phyloP scores from a whole-genome alignment of 2,113 vertebrate genomes.

The Nematolebias whitei region DNA sequence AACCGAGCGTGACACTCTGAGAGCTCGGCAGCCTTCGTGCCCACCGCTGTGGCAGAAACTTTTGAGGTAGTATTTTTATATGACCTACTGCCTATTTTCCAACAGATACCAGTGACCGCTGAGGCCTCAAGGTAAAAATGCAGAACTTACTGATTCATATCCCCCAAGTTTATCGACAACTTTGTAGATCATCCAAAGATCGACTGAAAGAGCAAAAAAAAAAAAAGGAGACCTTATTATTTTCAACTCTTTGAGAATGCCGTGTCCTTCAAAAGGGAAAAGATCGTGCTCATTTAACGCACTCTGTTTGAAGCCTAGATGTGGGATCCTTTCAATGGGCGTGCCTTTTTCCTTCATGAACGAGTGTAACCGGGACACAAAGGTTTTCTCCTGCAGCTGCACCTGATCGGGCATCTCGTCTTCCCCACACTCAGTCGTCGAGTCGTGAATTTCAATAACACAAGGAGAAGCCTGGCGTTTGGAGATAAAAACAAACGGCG shows the following conservation, averaged over 20 bases:
- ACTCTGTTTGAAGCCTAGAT: conserved; percentile 98
- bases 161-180: conserved; percentile 92
- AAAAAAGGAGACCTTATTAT: background rate
- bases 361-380: conserved; percentile 86
- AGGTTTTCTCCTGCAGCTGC: conserved; percentile 85
- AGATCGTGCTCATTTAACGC: conserved; percentile 47
- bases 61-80: background rate
- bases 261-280: background rate
- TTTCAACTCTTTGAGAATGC: background rate
- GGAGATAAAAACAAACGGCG: background rate
- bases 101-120: conserved; percentile 13
- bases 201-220: conserved; percentile 80
- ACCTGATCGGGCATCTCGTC: conserved; percentile 29
- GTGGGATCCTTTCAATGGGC: conserved; percentile 94
- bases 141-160: conserved; percentile 88
- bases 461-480: conserved; percentile 33
- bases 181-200: conserved; percentile 95
- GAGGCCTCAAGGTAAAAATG: background rate
- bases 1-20: background rate
- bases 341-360: conserved; percentile 93
- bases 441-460: conserved; percentile 67
- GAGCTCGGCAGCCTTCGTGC: conserved; percentile 3
- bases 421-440: conserved; percentile 57
- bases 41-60: conserved; percentile 36
- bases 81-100: conserved; percentile 48